Evolutionary conservation across 2,113 vertebrate species (phyloP), one percentile per base, ranked within the genome.

Genomic region (Cyprinodon variegatus): DNA sequence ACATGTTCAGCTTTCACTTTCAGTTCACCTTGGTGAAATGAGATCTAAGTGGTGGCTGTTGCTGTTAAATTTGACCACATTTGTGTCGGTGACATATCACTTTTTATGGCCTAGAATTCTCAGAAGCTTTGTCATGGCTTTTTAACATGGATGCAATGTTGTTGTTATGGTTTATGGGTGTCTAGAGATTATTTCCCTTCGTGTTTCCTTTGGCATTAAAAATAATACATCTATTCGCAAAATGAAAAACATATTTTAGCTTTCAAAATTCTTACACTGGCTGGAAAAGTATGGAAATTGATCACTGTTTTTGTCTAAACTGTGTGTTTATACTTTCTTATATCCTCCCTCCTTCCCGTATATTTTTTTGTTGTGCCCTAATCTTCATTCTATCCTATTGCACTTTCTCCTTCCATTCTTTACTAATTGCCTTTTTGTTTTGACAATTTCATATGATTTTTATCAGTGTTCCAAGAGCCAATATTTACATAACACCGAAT

Each of bases 11-110:
- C 70, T 76, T 78, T 76, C 37, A 81, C 73, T 78, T 90, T 61
- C 68, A 72, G 10, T 72, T 86, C 83, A 84, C 77, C 76, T 81
- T 82, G 78, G 60, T 36, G 76, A 66, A 76, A 83, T 69, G 12
- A 61, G 77, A 83, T 65, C 36, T 41, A 62, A 72, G 76, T 63
- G 10, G 7, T 63, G 77, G 57, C 62, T 50, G 17, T 43, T 15
- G 63, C 53, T 41, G 69, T 86, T 76, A 60, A 63, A 71, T 82
- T 65, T 12, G 65, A 79, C 53, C 62, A 36, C 76, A 38, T 59
- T 14, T 69, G 50, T 68, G 29, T 75, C 7, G 37, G 12, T 37
- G 6, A 50, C 75, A 77, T n/a, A 43, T 29, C 22, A n/a, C 3
- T 82, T 29, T 72, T 85, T 72, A 68, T 71, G 61, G 43, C 65